Conservation (phyloP, 2,888 invertebrate genomes). For the Lithosia quadra region DNA sequence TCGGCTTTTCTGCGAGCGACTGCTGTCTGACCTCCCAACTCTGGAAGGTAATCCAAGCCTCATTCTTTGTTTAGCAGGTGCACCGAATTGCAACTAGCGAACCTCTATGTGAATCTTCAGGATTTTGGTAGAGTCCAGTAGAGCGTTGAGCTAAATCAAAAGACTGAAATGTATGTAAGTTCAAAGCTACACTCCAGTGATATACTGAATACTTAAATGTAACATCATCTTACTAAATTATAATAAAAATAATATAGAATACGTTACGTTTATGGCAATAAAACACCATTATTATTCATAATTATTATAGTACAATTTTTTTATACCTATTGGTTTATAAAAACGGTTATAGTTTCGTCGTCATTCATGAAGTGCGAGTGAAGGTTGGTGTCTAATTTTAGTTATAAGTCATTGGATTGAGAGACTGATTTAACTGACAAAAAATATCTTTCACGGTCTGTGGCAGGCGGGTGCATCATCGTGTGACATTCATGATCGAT, state of each 20-base stretch:
- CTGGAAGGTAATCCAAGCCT: no score
- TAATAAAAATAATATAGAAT: slow-evolving; percentile 1
- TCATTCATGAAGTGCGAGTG: slow-evolving; percentile 34
- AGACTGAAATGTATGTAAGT: no score
- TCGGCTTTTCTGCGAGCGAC: no score
- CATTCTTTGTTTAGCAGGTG: no score
- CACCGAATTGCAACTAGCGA: no score
- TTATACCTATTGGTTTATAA: slow-evolving; percentile 11
- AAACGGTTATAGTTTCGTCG: slow-evolving; percentile 20
- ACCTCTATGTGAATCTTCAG: no score
- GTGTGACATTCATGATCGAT: slow-evolving; percentile 34
- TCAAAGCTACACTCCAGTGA: background rate
- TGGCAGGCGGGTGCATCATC: slow-evolving; percentile 44
- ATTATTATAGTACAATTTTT: background rate
- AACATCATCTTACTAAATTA: background rate
- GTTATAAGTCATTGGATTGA: slow-evolving; percentile 38
- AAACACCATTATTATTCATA: slow-evolving; percentile 1
- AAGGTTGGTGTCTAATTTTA: slow-evolving; percentile 52
- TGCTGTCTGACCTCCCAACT: no score
- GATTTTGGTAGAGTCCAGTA: no score
- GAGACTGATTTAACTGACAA: slow-evolving; percentile 22
- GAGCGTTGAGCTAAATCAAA: no score
- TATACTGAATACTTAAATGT: background rate
- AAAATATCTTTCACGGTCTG: slow-evolving; percentile 57
- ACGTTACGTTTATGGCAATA: background rate